These are phyloP conservation scores for Campoplex nolae DNA, from an alignment of 2,888 invertebrate genomes.

Conservation along the genomic window DNA sequence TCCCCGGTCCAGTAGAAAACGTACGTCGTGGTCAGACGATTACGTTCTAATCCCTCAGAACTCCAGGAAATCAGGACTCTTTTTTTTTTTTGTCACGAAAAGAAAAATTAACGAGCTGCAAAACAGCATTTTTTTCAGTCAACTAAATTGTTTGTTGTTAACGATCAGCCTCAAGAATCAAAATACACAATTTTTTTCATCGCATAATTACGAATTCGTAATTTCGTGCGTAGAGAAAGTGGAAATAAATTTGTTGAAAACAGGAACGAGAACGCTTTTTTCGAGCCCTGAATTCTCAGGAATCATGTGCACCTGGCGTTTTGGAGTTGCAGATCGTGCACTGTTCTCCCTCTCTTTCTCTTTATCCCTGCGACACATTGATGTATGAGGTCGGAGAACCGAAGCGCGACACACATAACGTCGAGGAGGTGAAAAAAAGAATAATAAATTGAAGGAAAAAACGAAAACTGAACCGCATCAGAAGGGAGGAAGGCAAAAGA, in stretches of 20 bases:
- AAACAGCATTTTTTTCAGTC: not conserved
- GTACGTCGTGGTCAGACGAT: conserved; percentile 38
- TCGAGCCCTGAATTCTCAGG: conserved; percentile 50
- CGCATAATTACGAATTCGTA: not conserved
- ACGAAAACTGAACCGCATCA: conserved; percentile 59
- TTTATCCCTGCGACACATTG: conserved; percentile 73
- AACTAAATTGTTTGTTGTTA: not conserved
- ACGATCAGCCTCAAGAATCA: not conserved
- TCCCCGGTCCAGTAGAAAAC: conserved; percentile 18
- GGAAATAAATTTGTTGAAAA: conserved; percentile 1
- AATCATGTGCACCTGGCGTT: conserved; percentile 72
- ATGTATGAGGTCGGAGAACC: conserved; percentile 70
- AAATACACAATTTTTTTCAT: not conserved
- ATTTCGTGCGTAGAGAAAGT: not conserved
- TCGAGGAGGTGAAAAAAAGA: conserved; percentile 31
- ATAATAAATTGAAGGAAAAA: conserved; percentile 31
- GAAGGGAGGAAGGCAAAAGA: conserved; percentile 42
- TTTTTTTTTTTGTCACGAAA: not conserved
- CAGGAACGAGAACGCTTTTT: conserved; percentile 3
- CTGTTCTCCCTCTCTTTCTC: conserved; percentile 58
- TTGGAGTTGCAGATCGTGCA: conserved; percentile 53
- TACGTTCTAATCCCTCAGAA: not conserved
- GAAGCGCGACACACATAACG: conserved; percentile 54
- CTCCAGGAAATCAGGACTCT: not conserved
- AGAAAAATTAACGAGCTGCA: not conserved